A percentile compares a stretch with the other conserved stretches of the same genome.
Conservation (phyloP, 2,113 vertebrate genomes). For the Monopterus albus region DNA sequence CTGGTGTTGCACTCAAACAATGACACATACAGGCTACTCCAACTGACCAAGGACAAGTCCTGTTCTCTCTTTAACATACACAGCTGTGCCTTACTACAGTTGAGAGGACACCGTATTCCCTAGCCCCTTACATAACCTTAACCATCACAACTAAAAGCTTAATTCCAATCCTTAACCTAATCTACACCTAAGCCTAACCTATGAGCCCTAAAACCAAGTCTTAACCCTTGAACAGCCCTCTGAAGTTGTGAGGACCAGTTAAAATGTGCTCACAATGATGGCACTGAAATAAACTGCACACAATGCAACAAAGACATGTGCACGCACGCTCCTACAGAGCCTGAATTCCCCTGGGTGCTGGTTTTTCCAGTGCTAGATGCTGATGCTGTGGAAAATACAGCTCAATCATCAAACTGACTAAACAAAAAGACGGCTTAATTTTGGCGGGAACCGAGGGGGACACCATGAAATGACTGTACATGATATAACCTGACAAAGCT, state of each 20-base stretch:
- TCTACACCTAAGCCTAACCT: too few species aligned
- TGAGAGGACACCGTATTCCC: too few species aligned
- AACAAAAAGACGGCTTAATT: conserved; percentile 61
- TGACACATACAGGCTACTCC: conserved; percentile 63
- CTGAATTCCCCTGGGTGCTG: conserved; percentile 26
- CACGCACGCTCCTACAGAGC: conserved; percentile 20
- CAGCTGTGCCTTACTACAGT: too few species aligned
- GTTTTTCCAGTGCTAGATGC: conserved; percentile 43
- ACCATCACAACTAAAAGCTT: too few species aligned
- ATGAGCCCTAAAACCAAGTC: too few species aligned
- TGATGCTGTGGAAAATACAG: conserved; percentile 62
- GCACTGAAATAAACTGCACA: too few species aligned
- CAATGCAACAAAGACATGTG: too few species aligned
- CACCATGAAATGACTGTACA: conserved; percentile 5
- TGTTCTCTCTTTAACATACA: background rate
- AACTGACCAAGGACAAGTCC: conserved; percentile 51
- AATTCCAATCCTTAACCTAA: too few species aligned
- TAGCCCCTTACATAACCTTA: too few species aligned
- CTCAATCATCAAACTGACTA: conserved; percentile 63
- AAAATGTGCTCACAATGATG: too few species aligned
- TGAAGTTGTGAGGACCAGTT: too few species aligned
- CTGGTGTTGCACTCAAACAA: conserved; percentile 71
- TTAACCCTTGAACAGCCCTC: too few species aligned
- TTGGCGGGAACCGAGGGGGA: conserved; percentile 19
- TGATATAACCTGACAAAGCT: conserved; percentile 33